These are phyloP conservation scores for Hippotragus niger DNA, from an alignment of 2,113 vertebrate species.

Conservation along the genomic window DNA sequence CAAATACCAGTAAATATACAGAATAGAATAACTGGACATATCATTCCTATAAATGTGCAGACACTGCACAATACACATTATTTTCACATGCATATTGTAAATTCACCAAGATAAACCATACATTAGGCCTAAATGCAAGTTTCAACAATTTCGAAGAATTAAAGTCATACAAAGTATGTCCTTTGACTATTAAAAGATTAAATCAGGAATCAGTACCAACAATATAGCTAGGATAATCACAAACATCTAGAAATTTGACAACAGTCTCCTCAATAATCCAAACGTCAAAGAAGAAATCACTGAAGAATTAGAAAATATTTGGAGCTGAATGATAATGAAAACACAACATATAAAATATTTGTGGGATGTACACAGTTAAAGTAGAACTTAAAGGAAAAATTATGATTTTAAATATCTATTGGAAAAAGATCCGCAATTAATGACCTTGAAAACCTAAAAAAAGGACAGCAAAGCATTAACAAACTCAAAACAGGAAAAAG, in stretches of 20 bases:
- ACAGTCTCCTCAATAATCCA: not conserved
- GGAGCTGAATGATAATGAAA: not conserved
- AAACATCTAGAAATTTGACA: not conserved
- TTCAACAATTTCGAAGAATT: not conserved
- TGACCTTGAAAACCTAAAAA: not conserved
- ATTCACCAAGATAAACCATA: not conserved
- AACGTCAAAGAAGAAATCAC: not conserved
- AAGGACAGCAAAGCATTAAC: not conserved
- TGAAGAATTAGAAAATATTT: not conserved
- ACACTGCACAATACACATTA: not conserved
- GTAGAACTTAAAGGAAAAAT: not conserved
- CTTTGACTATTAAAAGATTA: not conserved
- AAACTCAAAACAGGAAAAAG: not conserved
- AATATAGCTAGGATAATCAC: not conserved
- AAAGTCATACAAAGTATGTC: not conserved
- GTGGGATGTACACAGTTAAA: not conserved
- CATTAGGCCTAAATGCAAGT: not conserved
- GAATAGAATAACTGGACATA: not conserved
- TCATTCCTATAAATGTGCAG: not conserved
- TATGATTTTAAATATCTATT: not conserved
- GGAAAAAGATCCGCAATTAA: not conserved
- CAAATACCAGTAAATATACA: not conserved
- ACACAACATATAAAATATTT: not conserved
- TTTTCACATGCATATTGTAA: not conserved
- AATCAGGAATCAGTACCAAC: not conserved